Base-by-base conservation (phyloP, 2,888 invertebrate genomes). In the Drosophila sordidapex region DNA sequence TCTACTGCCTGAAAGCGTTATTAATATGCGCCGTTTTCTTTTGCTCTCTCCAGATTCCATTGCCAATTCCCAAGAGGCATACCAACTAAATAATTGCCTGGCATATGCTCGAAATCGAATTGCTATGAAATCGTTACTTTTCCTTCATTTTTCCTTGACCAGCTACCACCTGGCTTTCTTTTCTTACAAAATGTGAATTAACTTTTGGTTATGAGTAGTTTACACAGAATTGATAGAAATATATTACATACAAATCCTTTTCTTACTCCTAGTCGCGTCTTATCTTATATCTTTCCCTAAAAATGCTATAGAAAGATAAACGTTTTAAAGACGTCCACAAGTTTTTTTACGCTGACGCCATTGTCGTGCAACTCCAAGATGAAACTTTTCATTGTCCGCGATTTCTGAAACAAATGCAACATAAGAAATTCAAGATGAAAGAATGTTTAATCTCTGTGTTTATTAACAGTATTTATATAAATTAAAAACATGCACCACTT, bases 251-350 rank as follows among this genome's bases (percentile, higher is more conserved):
- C n/a, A 70, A 21, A 36, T 31, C 10, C 29, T 31, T n/a, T 8
- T n/a, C 25, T 36, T 10, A 54, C 18, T 35, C 11, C 6, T 36
- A 36, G 15, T 25, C 1, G 13, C 36, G 6, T 7, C 38, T 43
- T 53, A 11, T 15, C n/a, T 36, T n/a, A 25, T 57, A 31, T 56
- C 31, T 29, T 33, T 51, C 10, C 53, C 82, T 83, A 91, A 76
- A 92, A 92, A 52, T 88, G 85, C 54, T 92, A 91, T 21, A 93
- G 83, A 68, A 92, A 92, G 69, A 93, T 92, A 78, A 92, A 92
- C 2, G 91, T 89, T 71, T 93, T 93, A 4, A 93, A 78, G 7
- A 92, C 92, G 62, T 93, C 92, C 31, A 91, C 89, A 70, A 93
- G 92, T 58, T 89, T 82, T 57, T 87, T 83, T 65, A 92, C 81